Percentiles rank a stretch among this genome's conserved stretches.
Conservation (phyloP, 2,113 vertebrate species). For the Oreochromis niloticus region DNA sequence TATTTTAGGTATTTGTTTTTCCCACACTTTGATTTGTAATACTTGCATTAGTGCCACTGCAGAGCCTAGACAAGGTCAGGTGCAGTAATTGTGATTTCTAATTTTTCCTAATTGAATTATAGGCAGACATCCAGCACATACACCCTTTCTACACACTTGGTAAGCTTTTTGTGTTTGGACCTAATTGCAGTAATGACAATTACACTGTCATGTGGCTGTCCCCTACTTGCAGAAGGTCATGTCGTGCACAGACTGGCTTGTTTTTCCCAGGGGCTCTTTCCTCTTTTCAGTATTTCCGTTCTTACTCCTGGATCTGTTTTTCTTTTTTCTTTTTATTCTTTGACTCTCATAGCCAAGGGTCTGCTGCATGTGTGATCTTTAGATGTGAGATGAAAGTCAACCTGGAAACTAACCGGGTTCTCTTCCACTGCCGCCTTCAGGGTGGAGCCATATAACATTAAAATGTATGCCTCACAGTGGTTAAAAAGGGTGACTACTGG, state of each 20-base stretch:
- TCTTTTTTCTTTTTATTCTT: neutral
- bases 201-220: neutral
- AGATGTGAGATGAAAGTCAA: constrained; percentile 34
- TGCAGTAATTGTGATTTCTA: constrained; percentile 16
- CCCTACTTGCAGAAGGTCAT: constrained; percentile 35
- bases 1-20: neutral
- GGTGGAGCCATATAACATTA: neutral
- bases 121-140: neutral
- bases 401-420: constrained; percentile 13
- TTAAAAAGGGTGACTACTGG: neutral
- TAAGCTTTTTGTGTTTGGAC: constrained; percentile 37
- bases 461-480: neutral
- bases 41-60: neutral
- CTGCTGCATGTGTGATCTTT: constrained; percentile 6
- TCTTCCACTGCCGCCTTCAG: neutral
- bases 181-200: constrained; percentile 42
- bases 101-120: constrained; percentile 39
- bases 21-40: neutral
- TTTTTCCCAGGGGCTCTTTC: constrained; percentile 2
- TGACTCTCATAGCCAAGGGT: neutral
- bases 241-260: neutral
- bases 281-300: neutral
- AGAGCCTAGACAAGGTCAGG: constrained; percentile 35
- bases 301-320: neutral
- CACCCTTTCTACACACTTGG: neutral